Conservation (phyloP, 1,140 invertebrate genomes). For the Eriosoma lanigerum region DNA sequence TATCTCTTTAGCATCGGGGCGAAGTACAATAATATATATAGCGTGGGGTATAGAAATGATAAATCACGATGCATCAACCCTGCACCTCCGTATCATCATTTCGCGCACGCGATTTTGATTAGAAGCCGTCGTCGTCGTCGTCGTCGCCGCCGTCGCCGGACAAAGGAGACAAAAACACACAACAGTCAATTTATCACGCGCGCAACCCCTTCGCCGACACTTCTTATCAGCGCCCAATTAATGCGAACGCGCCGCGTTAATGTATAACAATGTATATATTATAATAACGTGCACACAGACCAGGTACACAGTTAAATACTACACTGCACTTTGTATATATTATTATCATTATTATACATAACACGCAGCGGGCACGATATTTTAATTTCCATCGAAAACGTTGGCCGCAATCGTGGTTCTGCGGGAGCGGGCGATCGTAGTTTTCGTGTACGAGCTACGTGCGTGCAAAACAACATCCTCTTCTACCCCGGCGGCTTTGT, state of each 20-base stretch:
- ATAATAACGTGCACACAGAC: too few relatives aligned
- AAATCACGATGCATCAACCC: constrained; percentile 28
- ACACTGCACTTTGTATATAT: not conserved
- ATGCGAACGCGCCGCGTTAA: not conserved
- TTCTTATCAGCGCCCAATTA: constrained; percentile 42
- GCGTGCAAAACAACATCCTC: constrained; percentile 1
- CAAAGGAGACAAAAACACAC: constrained; percentile 45
- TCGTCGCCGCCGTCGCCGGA: not conserved
- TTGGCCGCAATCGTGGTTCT: not conserved
- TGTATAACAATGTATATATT: not conserved
- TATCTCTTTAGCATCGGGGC: too few relatives aligned
- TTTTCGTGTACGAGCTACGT: not conserved
- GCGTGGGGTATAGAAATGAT: not conserved
- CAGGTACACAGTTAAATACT: not conserved
- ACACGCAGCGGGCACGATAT: not conserved
- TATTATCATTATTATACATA: not conserved
- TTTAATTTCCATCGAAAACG: not conserved
- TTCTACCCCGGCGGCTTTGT: not conserved
- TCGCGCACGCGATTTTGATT: constrained; percentile 22
- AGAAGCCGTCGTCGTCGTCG: not conserved
- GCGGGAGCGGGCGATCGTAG: not conserved
- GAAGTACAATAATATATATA: not conserved
- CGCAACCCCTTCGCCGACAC: constrained; percentile 37
- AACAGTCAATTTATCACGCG: constrained; percentile 35
- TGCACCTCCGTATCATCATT: not conserved